A percentile compares a stretch with the other conserved stretches of the same genome.
phyloP scores from a whole-genome alignment of 2,113 vertebrate genomes.

The Anolis sagrei region DNA sequence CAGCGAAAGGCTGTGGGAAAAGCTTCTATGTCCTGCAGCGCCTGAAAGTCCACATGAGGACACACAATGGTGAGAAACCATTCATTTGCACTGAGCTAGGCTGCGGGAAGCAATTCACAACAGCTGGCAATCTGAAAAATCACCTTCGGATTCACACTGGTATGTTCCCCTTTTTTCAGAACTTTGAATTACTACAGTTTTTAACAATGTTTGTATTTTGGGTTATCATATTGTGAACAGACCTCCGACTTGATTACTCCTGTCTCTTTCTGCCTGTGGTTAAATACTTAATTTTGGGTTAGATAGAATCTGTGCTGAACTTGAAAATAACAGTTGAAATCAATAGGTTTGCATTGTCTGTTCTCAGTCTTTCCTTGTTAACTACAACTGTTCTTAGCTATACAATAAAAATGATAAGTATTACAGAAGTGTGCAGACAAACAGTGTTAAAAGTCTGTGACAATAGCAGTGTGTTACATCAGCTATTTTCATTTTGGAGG shows the following conservation, averaged over 20 bases:
- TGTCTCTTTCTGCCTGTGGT: constrained; percentile 25
- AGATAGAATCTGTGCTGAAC: background rate
- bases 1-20: constrained; percentile 96
- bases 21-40: constrained; percentile 98
- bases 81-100: constrained; percentile 92
- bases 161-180: constrained; percentile 66
- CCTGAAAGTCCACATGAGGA: constrained; percentile 98
- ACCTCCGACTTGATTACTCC: background rate
- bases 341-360: background rate
- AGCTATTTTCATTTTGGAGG: background rate
- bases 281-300: background rate
- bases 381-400: background rate
- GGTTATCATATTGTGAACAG: background rate
- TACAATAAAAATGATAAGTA: background rate
- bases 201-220: background rate
- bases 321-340: background rate
- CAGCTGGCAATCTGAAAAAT: constrained; percentile 98
- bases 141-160: constrained; percentile 95
- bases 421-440: background rate
- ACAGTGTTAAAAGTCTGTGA: background rate
- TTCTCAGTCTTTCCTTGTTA: background rate
- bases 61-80: constrained; percentile 97
- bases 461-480: constrained; percentile 2
- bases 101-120: constrained; percentile 97
- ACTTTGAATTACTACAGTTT: constrained; percentile 38